Evolutionary conservation across 2,113 vertebrate species (phyloP).

Genomic region (Climacteris rufus): DNA sequence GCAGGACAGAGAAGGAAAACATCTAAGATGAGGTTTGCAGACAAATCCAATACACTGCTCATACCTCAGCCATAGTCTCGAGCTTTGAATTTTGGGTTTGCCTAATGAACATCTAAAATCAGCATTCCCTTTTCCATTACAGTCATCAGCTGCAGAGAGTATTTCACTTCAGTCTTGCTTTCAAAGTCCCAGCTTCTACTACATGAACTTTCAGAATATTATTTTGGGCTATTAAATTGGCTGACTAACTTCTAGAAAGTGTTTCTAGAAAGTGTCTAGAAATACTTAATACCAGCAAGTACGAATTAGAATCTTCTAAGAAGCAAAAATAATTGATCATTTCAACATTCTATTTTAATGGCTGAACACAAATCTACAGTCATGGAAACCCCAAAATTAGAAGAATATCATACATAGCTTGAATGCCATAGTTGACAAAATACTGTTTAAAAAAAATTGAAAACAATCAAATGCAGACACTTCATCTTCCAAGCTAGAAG

Average conservation of each 20-base stretch:
- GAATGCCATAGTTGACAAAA: background rate
- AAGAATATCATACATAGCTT: background rate
- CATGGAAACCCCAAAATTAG: background rate
- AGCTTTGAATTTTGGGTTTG: background rate
- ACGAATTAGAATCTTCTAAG: background rate
- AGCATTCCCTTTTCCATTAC: background rate
- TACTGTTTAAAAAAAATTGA: background rate
- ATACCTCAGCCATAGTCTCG: accelerated
- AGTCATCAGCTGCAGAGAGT: background rate
- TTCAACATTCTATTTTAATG: background rate
- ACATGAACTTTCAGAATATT: background rate
- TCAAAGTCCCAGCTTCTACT: background rate
- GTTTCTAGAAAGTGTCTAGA: background rate
- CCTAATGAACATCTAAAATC: background rate
- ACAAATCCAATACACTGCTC: background rate
- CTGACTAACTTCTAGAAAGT: background rate
- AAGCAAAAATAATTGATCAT: background rate
- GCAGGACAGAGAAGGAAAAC: background rate
- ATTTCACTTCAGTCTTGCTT: background rate
- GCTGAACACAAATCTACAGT: background rate
- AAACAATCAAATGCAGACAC: background rate
- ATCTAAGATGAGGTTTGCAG: background rate
- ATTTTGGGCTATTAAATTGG: background rate
- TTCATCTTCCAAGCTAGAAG: background rate
- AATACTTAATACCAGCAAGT: background rate